phyloP scores from a whole-genome alignment of 2,113 vertebrate genomes.

The Pleuronectes platessa region DNA sequence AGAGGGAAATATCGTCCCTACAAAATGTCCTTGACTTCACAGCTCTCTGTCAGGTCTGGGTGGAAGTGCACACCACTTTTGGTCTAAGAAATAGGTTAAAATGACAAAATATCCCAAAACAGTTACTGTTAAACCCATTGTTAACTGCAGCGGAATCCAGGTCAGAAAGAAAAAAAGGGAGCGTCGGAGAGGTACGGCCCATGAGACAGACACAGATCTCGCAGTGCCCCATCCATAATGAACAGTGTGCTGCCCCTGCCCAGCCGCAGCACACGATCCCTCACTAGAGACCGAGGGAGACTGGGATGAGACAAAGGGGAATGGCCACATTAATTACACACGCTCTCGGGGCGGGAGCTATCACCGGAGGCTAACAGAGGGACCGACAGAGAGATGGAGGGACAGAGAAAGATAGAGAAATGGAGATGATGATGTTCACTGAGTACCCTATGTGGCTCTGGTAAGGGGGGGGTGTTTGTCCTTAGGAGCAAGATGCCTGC shows the following conservation, averaged over 20 bases:
- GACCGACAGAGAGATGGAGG: conserved; percentile 52
- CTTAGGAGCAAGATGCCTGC: conserved; percentile 71
- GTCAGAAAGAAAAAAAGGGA: conserved; percentile 50
- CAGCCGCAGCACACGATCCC: conserved; percentile 61
- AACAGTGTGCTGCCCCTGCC: conserved; percentile 61
- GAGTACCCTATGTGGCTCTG: conserved; percentile 59
- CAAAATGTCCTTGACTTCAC: neutral
- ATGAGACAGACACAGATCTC: conserved; percentile 61
- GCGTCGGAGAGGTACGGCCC: conserved; percentile 61
- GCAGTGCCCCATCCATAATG: conserved; percentile 66
- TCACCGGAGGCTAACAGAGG: conserved; percentile 65
- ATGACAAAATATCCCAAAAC: conserved; percentile 52
- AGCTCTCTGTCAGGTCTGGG: neutral
- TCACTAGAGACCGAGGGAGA: conserved; percentile 67
- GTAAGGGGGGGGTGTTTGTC: conserved; percentile 71
- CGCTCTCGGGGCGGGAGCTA: conserved; percentile 71
- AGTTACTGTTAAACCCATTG: conserved; percentile 38
- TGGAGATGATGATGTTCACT: conserved; percentile 65
- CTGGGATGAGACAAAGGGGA: conserved; percentile 76
- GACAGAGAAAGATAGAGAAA: conserved; percentile 58
- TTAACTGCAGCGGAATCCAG: conserved; percentile 66
- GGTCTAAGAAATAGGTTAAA: conserved; percentile 15
- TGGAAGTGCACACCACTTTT: neutral
- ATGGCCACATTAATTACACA: conserved; percentile 81
- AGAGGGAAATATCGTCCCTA: conserved; percentile 18